phyloP scores from a whole-genome alignment of 2,113 vertebrate species.

The Oncorhynchus clarkii region DNA sequence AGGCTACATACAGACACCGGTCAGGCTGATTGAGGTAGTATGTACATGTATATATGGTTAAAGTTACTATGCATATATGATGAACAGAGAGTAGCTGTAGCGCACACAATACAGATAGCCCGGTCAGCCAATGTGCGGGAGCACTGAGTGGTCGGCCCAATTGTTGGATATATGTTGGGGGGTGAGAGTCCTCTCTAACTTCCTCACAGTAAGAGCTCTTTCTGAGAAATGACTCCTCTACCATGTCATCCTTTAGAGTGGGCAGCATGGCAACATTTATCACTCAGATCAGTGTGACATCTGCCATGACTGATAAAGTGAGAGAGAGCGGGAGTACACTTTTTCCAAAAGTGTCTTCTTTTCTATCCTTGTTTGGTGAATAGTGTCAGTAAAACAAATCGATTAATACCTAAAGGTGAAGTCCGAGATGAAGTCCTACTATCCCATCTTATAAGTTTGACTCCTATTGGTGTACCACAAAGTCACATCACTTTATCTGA shows the following conservation, averaged over 20 bases:
- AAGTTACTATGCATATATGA: too few species aligned
- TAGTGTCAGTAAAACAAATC: neutral
- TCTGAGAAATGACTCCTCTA: constrained; percentile 27
- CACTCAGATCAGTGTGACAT: constrained; percentile 38
- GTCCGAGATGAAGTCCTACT: neutral
- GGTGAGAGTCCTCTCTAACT: too few species aligned
- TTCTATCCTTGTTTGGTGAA: neutral
- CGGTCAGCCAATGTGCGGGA: too few species aligned
- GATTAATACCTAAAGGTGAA: neutral
- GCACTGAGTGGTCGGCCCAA: too few species aligned
- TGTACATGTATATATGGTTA: too few species aligned
- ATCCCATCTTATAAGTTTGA: neutral
- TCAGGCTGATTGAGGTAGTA: too few species aligned
- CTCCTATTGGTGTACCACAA: neutral
- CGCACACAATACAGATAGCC: too few species aligned
- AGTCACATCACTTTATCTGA: neutral
- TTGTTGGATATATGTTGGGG: too few species aligned
- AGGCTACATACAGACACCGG: too few species aligned
- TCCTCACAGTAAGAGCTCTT: neutral
- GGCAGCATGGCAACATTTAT: constrained; percentile 32
- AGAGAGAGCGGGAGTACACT: constrained; percentile 12
- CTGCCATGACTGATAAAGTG: constrained; percentile 30
- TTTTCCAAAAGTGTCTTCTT: neutral
- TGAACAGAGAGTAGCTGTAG: too few species aligned
- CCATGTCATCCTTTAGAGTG: constrained; percentile 25